Conservation (phyloP, 2,797 vertebrate genomes). For the Pseudopleuronectes americanus region DNA sequence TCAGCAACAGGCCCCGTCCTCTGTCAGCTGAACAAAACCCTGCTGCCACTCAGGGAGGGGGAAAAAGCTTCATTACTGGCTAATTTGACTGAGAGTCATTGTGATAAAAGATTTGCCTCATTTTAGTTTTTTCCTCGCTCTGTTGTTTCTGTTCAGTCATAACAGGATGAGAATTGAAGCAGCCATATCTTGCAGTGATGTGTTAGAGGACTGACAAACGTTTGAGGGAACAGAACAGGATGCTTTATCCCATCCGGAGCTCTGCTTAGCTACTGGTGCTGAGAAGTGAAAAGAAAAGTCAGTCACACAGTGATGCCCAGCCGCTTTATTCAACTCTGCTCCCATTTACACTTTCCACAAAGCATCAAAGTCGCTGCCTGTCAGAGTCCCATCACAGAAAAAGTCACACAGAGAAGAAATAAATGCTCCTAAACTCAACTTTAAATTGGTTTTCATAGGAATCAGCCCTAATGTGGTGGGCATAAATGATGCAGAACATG, state of each 20-base stretch:
- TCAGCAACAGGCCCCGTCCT: slow-evolving; percentile 60
- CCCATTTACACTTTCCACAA: slow-evolving; percentile 69
- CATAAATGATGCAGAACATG: slow-evolving; percentile 70
- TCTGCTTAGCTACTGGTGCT: slow-evolving; percentile 77
- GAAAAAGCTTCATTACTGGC: slow-evolving; percentile 65
- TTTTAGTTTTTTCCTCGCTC: no score
- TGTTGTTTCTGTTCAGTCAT: slow-evolving; percentile 42
- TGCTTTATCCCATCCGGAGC: slow-evolving; percentile 67
- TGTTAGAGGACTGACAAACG: slow-evolving; percentile 37
- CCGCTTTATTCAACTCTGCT: slow-evolving; percentile 72
- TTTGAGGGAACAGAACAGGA: slow-evolving; percentile 65
- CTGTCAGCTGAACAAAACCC: slow-evolving; percentile 77
- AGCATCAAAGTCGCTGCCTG: slow-evolving; percentile 72
- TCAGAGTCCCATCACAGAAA: slow-evolving; percentile 59
- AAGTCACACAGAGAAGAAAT: slow-evolving; percentile 33
- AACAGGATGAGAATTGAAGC: slow-evolving; percentile 63
- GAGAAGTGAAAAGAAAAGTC: slow-evolving; percentile 74
- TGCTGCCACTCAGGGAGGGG: slow-evolving; percentile 56
- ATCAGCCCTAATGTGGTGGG: slow-evolving; percentile 51
- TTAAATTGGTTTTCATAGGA: slow-evolving; percentile 56
- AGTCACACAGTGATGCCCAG: slow-evolving; percentile 76
- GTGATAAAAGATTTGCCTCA: slow-evolving; percentile 33
- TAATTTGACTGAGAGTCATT: slow-evolving; percentile 65
- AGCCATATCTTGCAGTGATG: slow-evolving; percentile 46
- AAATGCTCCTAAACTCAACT: slow-evolving; percentile 52